Conservation (phyloP, 2,113 vertebrate genomes). For the Gavia stellata region DNA sequence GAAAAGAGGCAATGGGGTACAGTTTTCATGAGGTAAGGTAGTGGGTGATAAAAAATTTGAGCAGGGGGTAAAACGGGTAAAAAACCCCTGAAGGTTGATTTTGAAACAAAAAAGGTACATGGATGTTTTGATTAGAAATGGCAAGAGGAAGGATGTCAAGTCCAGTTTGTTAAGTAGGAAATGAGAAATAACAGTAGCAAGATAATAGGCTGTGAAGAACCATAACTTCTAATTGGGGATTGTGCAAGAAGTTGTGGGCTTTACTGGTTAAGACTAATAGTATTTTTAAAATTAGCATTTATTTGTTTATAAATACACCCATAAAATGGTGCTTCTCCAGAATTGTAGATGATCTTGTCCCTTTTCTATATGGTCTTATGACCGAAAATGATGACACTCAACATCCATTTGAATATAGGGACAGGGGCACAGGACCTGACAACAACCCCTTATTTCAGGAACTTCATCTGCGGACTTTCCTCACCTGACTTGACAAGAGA, state of each 20-base stretch:
- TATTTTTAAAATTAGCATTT: background rate
- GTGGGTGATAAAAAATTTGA: background rate
- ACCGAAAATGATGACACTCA: background rate
- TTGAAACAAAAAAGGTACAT: background rate
- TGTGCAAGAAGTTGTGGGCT: background rate
- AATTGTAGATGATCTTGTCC: background rate
- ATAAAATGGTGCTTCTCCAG: background rate
- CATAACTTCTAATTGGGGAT: background rate
- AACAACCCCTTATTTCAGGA: background rate
- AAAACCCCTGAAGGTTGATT: background rate
- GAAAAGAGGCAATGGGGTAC: background rate
- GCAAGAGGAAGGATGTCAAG: background rate
- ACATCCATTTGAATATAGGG: background rate
- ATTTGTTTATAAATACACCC: background rate
- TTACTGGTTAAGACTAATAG: background rate
- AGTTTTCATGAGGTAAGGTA: background rate
- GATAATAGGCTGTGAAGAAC: background rate
- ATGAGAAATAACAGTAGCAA: background rate
- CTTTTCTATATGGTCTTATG: background rate
- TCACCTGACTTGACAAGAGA: background rate
- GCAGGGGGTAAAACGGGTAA: background rate
- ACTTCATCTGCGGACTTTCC: background rate
- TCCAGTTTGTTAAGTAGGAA: background rate
- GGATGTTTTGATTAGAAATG: background rate
- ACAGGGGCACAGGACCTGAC: background rate